A percentile compares a stretch with the other conserved stretches of the same genome.
These are phyloP conservation scores for Fragum sueziense DNA, from an alignment of 2,888 invertebrate genomes.

Conservation along the genomic window DNA sequence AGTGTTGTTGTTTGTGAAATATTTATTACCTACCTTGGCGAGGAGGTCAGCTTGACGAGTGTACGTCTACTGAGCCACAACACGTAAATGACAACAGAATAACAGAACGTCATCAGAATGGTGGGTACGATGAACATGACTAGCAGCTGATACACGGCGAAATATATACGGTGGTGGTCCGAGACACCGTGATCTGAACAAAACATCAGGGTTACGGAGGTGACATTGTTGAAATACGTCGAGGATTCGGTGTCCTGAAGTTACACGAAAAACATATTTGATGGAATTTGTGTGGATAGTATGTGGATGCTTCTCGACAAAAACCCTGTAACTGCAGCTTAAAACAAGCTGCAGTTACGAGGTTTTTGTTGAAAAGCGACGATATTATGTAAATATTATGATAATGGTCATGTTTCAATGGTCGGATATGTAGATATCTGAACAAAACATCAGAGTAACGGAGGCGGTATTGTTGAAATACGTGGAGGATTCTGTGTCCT, in stretches of 20 bases:
- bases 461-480: slow-evolving; percentile 73
- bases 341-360: too few species aligned
- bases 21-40: slow-evolving; percentile 9
- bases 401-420: too few species aligned
- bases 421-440: too few species aligned
- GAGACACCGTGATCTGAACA: slow-evolving; percentile 62
- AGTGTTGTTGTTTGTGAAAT: too few species aligned
- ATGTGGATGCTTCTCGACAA: too few species aligned
- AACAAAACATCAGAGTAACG: slow-evolving; percentile 68
- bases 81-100: slow-evolving; percentile 82
- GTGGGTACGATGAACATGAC: slow-evolving; percentile 82
- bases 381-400: too few species aligned
- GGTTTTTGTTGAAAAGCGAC: too few species aligned
- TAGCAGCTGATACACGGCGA: slow-evolving; percentile 81
- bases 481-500: slow-evolving; percentile 68
- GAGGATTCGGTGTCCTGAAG: slow-evolving; percentile 69
- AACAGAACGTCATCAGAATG: slow-evolving; percentile 81
- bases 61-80: slow-evolving; percentile 82
- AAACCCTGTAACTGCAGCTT: too few species aligned
- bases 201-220: slow-evolving; percentile 64
- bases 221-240: slow-evolving; percentile 72
- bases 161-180: slow-evolving; percentile 62
- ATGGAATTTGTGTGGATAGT: too few species aligned
- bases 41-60: slow-evolving; percentile 64
- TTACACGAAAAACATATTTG: too few species aligned